A percentile compares a stretch with the other conserved stretches of the same genome.
These are phyloP conservation scores for Drosophila lacertosa DNA, from an alignment of 1,140 invertebrate genomes.

Conservation along the genomic window DNA sequence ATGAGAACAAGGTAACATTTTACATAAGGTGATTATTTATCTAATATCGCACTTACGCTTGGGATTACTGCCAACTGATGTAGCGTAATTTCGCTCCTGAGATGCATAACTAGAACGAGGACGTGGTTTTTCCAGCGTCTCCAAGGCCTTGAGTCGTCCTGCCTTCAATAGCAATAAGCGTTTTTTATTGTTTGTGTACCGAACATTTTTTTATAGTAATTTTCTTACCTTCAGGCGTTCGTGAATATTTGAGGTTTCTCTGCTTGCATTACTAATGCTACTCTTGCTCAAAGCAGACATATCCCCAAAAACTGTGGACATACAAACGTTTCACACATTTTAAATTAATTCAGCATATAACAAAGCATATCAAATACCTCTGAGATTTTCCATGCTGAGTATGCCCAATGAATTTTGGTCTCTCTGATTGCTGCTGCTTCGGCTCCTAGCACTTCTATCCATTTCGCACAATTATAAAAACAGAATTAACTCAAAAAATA, in stretches of 20 bases:
- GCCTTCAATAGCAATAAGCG: slow-evolving; percentile 30
- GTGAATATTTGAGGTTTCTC: slow-evolving; percentile 46
- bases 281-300: slow-evolving; percentile 53
- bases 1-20: too few species aligned
- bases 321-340: background rate
- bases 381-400: slow-evolving; percentile 74
- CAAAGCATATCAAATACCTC: slow-evolving; percentile 34
- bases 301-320: slow-evolving; percentile 68
- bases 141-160: slow-evolving; percentile 65
- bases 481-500: slow-evolving; percentile 26
- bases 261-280: slow-evolving; percentile 14
- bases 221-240: slow-evolving; percentile 67
- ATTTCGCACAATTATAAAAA: slow-evolving; percentile 37
- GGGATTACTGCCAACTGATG: background rate
- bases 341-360: background rate
- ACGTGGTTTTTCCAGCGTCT: slow-evolving; percentile 56
- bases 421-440: slow-evolving; percentile 25
- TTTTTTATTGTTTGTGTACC: background rate
- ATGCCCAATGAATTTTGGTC: slow-evolving; percentile 74
- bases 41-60: slow-evolving; percentile 6
- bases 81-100: background rate
- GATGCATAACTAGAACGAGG: slow-evolving; percentile 27
- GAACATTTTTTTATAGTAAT: background rate
- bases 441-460: slow-evolving; percentile 48
- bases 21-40: too few species aligned